Percentiles rank a stretch among this genome's conserved stretches.
These are phyloP conservation scores for Eurypyga helias DNA, from an alignment of 2,113 vertebrate species.

Conservation along the genomic window DNA sequence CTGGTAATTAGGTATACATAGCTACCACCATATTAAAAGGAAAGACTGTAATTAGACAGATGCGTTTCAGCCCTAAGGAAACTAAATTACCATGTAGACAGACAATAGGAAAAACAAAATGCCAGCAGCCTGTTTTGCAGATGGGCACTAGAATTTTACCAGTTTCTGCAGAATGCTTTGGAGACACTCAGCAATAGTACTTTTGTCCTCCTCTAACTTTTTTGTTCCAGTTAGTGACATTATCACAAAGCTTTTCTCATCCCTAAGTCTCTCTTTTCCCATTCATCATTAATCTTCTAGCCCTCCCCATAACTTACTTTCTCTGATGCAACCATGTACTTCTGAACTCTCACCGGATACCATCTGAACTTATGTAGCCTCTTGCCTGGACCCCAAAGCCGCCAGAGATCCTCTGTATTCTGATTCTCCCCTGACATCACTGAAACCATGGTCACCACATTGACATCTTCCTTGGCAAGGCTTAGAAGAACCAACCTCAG, in stretches of 20 bases:
- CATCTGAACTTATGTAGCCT: not conserved
- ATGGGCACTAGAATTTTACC: not conserved
- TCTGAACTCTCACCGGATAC: not conserved
- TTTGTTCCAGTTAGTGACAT: not conserved
- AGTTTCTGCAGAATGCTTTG: not conserved
- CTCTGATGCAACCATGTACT: not conserved
- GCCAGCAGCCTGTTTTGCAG: not conserved
- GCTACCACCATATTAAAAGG: not conserved
- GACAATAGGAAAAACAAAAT: not conserved
- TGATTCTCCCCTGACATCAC: not conserved
- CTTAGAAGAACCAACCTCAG: not conserved
- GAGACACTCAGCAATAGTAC: not conserved
- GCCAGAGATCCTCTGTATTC: not conserved
- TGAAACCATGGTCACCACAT: not conserved
- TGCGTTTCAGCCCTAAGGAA: not conserved
- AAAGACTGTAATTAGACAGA: not conserved
- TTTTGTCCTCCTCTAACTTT: not conserved
- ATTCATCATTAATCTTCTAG: not conserved
- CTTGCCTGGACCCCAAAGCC: not conserved
- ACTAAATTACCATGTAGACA: not conserved
- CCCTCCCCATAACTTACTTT: not conserved
- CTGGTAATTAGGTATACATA: not conserved
- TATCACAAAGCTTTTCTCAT: accelerated
- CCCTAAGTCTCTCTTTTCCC: not conserved
- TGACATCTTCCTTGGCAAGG: not conserved